Percentiles rank a stretch among this genome's conserved stretches.
Conservation (phyloP, 2,113 vertebrate species). For the Daphoenositta chrysoptera region DNA sequence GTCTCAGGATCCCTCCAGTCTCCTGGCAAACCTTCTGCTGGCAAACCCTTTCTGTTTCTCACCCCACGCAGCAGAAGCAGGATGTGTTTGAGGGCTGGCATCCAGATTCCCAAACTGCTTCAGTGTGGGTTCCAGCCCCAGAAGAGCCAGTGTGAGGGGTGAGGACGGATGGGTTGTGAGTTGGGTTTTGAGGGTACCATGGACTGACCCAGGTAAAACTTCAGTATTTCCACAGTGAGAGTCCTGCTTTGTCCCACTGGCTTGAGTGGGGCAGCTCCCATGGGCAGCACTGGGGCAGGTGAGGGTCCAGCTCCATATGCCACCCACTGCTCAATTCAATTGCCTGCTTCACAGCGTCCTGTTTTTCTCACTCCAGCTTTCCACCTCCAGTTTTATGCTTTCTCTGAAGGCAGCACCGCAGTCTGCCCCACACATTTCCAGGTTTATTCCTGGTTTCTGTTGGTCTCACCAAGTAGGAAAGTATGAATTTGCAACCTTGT, state of each 20-base stretch:
- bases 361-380: conserved; percentile 33
- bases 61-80: not conserved
- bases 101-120: not conserved
- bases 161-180: not conserved
- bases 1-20: not conserved
- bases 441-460: conserved; percentile 77
- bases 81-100: not conserved
- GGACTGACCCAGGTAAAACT: not conserved
- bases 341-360: not conserved
- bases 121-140: not conserved
- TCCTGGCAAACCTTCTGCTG: not conserved
- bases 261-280: not conserved
- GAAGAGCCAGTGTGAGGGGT: not conserved
- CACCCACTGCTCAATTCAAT: conserved; percentile 29
- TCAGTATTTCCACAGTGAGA: not conserved
- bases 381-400: conserved; percentile 42
- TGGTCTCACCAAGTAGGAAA: conserved; percentile 77
- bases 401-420: conserved; percentile 62
- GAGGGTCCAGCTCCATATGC: not conserved
- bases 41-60: not conserved
- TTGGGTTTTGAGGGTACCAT: fast-evolving
- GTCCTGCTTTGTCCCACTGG: not conserved
- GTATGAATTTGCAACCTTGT: conserved; percentile 76
- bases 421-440: conserved; percentile 66
- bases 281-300: not conserved